Base-by-base conservation (phyloP, 2,888 invertebrate genomes). In the Lottia gigantea region DNA sequence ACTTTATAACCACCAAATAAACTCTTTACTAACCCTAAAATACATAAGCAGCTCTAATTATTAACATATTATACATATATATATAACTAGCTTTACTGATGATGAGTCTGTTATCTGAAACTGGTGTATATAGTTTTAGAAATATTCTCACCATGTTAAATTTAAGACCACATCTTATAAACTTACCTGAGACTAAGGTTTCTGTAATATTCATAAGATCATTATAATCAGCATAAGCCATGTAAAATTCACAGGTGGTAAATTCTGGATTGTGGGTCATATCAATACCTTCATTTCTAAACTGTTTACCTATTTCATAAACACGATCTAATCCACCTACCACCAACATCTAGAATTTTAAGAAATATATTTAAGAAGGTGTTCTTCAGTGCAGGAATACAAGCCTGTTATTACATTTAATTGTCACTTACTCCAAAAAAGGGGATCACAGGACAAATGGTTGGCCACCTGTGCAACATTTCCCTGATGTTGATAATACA, bases 181-280 rank as follows among this genome's bases (percentile, higher is more conserved):
- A 26, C 72, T 77, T 80, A 91, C 91, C 95, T 46, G 97, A 94
- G 16, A 99, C 79, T 91, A 99, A 91, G 70, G 93, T 91, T 90
- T 99, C 99, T 0, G 98, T 98, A 62, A 99, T 92, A 40, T 91
- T 90, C 90, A 99, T 97, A 14, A 99, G 87, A 89, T 99, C 98
- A 88, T 96, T 92, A 87, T 99, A 99, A 90, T 99, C 99, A 19
- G 99, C 99, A 90, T 99, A 99, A 0, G 99, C 99, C 98, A 99
- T 99, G 89, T 99, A 99, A 90, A 99, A 99, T 91, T 99, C 99
- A 87, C 98, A 97, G 11, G 98, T 97, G 0, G 99, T 99, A 86
- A 99, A 99, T 90, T 99, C 99, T 0, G 99, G 99, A 89, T 99
- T 99, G 87, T 99, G 99, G 0, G 98, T 98, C 85, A 98, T 88